These are phyloP conservation scores for Myotis brandtii DNA, from an alignment of 2,113 vertebrate genomes.

Conservation along the genomic window DNA sequence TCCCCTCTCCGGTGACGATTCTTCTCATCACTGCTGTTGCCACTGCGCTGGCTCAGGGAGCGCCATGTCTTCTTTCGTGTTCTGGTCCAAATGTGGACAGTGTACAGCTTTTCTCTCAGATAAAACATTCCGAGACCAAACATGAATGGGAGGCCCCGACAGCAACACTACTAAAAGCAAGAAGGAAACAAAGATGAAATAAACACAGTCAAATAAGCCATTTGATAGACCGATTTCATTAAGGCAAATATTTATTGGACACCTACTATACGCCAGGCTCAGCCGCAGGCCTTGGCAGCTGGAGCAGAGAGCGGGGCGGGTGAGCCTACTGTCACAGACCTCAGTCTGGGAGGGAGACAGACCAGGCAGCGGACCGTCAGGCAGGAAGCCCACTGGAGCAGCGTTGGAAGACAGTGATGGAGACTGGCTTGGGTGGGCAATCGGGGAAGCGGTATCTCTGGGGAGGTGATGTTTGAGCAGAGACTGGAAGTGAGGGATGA, in stretches of 20 bases:
- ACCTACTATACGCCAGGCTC: background rate
- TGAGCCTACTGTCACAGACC: accelerated
- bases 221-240: background rate
- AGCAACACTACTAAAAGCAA: background rate
- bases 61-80: background rate
- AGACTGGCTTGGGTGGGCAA: background rate
- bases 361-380: background rate
- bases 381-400: background rate
- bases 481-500: background rate
- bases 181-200: background rate
- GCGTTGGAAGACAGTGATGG: background rate
- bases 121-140: background rate
- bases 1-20: background rate
- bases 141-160: background rate
- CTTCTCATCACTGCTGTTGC: background rate
- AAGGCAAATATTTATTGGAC: background rate
- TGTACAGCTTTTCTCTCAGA: background rate
- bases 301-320: background rate
- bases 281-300: background rate
- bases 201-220: background rate
- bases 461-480: background rate
- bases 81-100: background rate
- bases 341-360: background rate
- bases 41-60: background rate
- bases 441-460: background rate